A percentile compares a stretch with the other conserved stretches of the same genome.
phyloP scores from a whole-genome alignment of 2,797 vertebrate genomes.

The Eulemur rubriventer region DNA sequence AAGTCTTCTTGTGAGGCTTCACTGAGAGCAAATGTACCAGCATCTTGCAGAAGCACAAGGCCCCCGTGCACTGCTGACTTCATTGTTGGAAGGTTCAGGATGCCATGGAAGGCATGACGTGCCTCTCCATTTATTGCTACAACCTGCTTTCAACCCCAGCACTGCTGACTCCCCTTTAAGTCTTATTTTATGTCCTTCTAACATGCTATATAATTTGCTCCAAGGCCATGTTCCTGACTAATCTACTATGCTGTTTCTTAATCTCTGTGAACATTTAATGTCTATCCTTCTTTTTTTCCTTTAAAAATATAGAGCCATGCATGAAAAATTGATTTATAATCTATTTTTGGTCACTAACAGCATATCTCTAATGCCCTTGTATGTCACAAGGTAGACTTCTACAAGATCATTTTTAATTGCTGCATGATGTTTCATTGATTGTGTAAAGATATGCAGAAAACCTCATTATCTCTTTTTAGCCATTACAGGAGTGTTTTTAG shows the following conservation, averaged over 20 bases:
- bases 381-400: background rate
- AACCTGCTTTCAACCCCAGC: no score
- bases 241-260: background rate
- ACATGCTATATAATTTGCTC: background rate
- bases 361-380: background rate
- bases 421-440: background rate
- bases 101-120: background rate
- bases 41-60: background rate
- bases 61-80: background rate
- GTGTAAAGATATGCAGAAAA: background rate
- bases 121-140: background rate
- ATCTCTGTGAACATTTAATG: background rate
- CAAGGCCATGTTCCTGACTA: background rate
- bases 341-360: background rate
- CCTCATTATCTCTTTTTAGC: background rate
- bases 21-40: accelerated
- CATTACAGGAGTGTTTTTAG: background rate
- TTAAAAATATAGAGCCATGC: background rate
- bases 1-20: background rate
- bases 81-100: background rate
- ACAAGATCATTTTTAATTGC: background rate
- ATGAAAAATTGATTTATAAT: background rate
- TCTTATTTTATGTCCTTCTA: no score
- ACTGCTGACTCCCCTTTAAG: background rate
- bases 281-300: background rate